Base-by-base conservation (phyloP, 2,888 invertebrate genomes). In the Cancer borealis region DNA sequence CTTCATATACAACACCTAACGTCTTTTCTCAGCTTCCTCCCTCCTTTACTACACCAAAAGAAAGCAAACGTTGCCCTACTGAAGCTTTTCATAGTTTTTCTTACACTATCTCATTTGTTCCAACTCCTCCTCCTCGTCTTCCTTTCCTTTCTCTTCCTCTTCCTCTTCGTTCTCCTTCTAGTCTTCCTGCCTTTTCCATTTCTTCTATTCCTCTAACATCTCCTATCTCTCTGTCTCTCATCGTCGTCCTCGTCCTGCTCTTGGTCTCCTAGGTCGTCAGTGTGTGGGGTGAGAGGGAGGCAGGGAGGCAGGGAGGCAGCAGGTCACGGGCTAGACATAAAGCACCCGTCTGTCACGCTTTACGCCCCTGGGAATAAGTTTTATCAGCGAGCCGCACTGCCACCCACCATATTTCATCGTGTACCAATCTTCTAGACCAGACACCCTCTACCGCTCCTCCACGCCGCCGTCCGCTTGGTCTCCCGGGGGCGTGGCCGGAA, bases 351-450 rank as follows among this genome's bases (percentile, higher is more conserved):
- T 26, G n/a, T 79, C 73, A 79, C n/a, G 26, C 73, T 79, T 26
- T 79, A 79, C 30, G 73, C 73, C 8, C 73, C 26, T 10, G 73
- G 73, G 73, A 79, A 26, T 79, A 79, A 79, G 26, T 8, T 79
- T 79, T 79, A 79, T 79, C 73, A 8, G 73, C 73, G 73, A n/a
- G 26, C n/a, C 73, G 26, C 73, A 79, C 73, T 79, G 73, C 60
- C 60, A 21, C 73, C 10, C 26, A 26, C 73, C n/a, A 79, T 79
- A 79, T 79, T 79, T 79, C 26, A n/a, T 26, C 26, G 26, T 79
- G 73, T 79, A 79, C 73, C 73, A 79, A 79, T 79, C 73, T 79
- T 26, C 73, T 79, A 79, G 73, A 79, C 73, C 26, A n/a, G 26
- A 79, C 73, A 6, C 26, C 73, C 73, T 79, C 73, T 26, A 4